Conservation (phyloP, 2,888 invertebrate genomes). For the Drosophila borborema region DNA sequence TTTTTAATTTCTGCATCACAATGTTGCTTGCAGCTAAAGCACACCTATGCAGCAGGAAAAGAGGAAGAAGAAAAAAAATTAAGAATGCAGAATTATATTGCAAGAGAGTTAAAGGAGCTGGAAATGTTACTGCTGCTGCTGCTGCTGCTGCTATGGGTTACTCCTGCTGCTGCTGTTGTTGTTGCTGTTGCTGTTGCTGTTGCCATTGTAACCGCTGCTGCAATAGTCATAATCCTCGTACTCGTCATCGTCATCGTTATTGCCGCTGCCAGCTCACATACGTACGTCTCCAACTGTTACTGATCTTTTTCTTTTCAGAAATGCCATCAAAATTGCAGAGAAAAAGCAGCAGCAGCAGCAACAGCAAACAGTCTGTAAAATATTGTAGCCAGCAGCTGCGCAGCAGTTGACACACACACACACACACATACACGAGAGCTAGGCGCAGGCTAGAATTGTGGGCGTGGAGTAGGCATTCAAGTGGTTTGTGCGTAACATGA, state of each 20-base stretch:
- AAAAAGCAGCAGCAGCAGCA: constrained; percentile 54
- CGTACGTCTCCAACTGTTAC: constrained; percentile 48
- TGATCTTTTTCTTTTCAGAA: constrained; percentile 55
- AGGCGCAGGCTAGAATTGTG: not conserved
- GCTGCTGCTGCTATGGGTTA: constrained; percentile 50
- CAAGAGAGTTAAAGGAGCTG: constrained; percentile 55
- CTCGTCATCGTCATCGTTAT: constrained; percentile 52
- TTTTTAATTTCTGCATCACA: not conserved
- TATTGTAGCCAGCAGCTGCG: constrained; percentile 77
- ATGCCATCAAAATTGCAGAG: constrained; percentile 72
- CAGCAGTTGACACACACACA: constrained; percentile 20
- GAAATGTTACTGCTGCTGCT: constrained; percentile 63
- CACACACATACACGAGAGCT: not conserved
- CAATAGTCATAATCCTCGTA: constrained; percentile 35
- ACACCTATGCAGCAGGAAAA: constrained; percentile 7
- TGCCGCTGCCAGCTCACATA: constrained; percentile 17
- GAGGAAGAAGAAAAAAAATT: constrained; percentile 40
- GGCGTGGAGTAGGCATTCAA: not conserved
- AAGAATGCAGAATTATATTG: constrained; percentile 78
- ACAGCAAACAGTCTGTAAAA: constrained; percentile 72
- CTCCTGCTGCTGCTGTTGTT: constrained; percentile 45
- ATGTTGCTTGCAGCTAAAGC: not conserved
- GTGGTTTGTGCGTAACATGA: constrained; percentile 52
- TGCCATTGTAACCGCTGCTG: constrained; percentile 30
- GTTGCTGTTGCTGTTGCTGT: constrained; percentile 34